Base-by-base conservation (phyloP, 2,113 vertebrate species). In the Vireo altiloquus region DNA sequence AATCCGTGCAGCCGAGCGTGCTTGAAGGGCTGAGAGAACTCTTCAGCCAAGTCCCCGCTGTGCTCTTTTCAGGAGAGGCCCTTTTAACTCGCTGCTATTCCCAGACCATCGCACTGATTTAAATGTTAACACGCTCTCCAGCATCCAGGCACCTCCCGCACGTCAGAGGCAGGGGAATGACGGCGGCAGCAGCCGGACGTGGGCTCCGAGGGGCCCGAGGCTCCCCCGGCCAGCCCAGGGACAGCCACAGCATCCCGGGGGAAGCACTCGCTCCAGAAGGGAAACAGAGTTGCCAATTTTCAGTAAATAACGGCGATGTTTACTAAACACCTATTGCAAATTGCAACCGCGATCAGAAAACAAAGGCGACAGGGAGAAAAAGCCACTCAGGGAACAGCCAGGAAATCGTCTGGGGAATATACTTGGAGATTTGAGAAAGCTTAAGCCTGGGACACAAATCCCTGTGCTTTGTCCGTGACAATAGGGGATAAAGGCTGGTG, bases 11-110 rank as follows among this genome's bases (percentile, higher is more conserved):
- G 92, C 94, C 87, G 80, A 2, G 56, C 33, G 15, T 17, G 75
- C 93, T 94, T 44, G 19, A 72, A 75, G 90, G 65, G 91, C 94
- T 89, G 16, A 82, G 96, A 96, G 90, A 93, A 82, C 95, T 68
- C 93, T 96, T 93, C 85, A 96, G 92, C 94, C 89, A 42, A 24
- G 89, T 74, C 94, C 93, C 95, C 11, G 89, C 94, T 95, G 95
- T 35, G 94, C 94, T 87, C 87, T 90, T 92, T 95, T 92, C 89
- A 96, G 50, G 85, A 94, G 95, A 95, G 90, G 90, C 24, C 81
- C 83, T 94, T 94, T 96, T 83, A 95, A 25, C 84, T 64, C 17
- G 30, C 28, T 46, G 92, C 85, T 79, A 24, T 75, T 95, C 94
- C 77, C 90, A 92, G 95, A 11, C 87, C 94, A 33, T 11, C 0